Conservation (phyloP, 2,797 vertebrate species). For the Brachymystax lenok region DNA sequence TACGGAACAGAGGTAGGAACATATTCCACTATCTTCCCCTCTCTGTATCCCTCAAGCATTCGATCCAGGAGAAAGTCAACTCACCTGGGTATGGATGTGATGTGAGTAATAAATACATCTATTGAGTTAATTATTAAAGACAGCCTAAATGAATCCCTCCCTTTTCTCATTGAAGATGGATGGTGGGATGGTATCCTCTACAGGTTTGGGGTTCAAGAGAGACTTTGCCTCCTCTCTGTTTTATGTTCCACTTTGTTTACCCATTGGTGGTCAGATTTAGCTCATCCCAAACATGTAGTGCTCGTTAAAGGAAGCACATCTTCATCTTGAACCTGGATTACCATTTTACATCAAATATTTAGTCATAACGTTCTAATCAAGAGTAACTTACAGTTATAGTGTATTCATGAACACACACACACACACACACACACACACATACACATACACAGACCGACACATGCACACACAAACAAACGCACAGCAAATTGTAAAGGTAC, state of each 20-base stretch:
- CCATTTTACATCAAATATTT: no score
- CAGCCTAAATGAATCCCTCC: conserved; percentile 65
- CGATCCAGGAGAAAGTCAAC: conserved; percentile 64
- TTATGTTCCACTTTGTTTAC: conserved; percentile 57
- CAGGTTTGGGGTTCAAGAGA: conserved; percentile 47
- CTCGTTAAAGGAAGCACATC: neutral
- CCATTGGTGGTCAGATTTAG: conserved; percentile 3
- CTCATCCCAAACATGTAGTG: conserved; percentile 1
- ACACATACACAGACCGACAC: neutral
- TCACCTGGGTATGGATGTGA: conserved; percentile 70
- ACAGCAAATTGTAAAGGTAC: neutral
- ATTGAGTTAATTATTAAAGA: conserved; percentile 77
- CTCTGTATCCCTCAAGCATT: conserved; percentile 42
- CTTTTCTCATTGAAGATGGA: conserved; percentile 56
- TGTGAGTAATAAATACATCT: conserved; percentile 71
- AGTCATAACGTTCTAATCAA: neutral
- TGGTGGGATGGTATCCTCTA: conserved; percentile 64
- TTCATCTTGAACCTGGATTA: neutral
- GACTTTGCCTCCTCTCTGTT: conserved; percentile 22
- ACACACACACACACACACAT: neutral
- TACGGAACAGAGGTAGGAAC: conserved; percentile 24
- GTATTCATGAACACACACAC: neutral
- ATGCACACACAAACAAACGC: neutral
- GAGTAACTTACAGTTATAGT: neutral
- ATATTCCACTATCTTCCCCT: conserved; percentile 53